Evolutionary conservation across 2,888 invertebrate genomes (phyloP).

Genomic region (Leptinotarsa juncta): DNA sequence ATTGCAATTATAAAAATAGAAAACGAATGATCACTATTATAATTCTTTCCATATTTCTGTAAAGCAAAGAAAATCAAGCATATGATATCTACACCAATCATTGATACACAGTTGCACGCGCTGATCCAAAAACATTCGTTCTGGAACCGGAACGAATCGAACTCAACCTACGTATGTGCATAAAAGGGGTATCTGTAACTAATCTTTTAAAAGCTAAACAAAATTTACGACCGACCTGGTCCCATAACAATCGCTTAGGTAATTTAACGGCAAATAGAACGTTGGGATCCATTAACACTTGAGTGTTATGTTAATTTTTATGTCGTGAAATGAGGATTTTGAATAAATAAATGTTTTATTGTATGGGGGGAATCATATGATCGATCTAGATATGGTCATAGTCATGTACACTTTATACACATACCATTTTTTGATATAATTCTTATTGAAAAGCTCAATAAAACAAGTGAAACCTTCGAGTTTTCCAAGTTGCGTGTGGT

Average conservation of each 20-base stretch:
- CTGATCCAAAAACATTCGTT: constrained; percentile 9
- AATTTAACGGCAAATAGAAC: constrained; percentile 20
- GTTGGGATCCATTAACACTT: constrained; percentile 30
- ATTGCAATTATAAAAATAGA: too few relatives aligned
- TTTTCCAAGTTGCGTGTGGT: too few relatives aligned
- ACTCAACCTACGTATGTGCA: constrained; percentile 5
- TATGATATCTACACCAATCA: neutral
- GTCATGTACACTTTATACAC: neutral
- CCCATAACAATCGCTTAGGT: constrained; percentile 19
- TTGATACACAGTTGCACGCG: neutral
- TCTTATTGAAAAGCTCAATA: too few relatives aligned
- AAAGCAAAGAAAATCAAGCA: too few relatives aligned
- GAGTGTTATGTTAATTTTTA: constrained; percentile 29
- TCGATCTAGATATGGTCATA: constrained; percentile 5
- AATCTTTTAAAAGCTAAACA: constrained; percentile 12
- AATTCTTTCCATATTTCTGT: too few relatives aligned
- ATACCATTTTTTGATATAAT: too few relatives aligned
- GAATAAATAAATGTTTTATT: constrained; percentile 12
- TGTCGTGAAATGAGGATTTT: constrained; percentile 19
- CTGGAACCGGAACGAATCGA: constrained; percentile 1
- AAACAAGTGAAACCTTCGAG: too few relatives aligned
- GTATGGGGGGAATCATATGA: neutral
- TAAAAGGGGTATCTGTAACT: constrained; percentile 15
- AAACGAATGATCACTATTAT: too few relatives aligned
- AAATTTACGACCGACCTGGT: constrained; percentile 17